Evolutionary conservation across 2,888 invertebrate genomes (phyloP), one percentile per base, ranked within the genome.

Genomic region (Notocelia uddmanniana): DNA sequence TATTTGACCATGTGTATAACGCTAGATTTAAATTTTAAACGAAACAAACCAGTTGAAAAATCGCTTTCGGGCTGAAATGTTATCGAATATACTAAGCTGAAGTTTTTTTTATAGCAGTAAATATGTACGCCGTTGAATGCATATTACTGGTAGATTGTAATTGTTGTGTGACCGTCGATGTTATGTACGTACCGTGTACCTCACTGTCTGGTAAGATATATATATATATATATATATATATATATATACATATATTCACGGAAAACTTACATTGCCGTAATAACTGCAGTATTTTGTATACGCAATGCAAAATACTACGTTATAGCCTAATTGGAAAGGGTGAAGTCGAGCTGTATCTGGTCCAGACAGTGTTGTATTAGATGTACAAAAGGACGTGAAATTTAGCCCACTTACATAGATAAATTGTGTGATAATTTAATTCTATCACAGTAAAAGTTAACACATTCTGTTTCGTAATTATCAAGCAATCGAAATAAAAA

Each of bases 151-250:
- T 86, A 84, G 81, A 77, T 81, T 79, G 68, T 85, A 81, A 83
- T 84, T 86, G 83, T 88, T 86, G 84, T 87, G 84, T 81, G 81
- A 77, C 78, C 77, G 72, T 77, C 77, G 73, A 83, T 86, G 85
- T 86, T 87, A 82, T 79, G 75, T 81, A 54, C 75, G 69, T 74
- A 70, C 68, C 73, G 66, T 68, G 55, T 34, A 69, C 55, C 1
- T 21, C 62, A 48, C 69, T 69, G 69, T 69, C 48, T 48, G 45
- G 31, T n/a, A n/a, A n/a, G n/a, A 26, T 68, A 45, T 45, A 45
- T 34, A 34, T 26, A 63, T 6, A 58, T 11, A 34, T 15, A 13
- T 21, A n/a, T 45, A 50, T 34, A 6, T 10, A 41, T n/a, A 26
- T 68, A 45, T 45, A 45, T 34, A 34, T 26, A 63, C 2, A 58